Evolutionary conservation across 1,140 invertebrate genomes (phyloP), one percentile per base, ranked within the genome.

Genomic region (Mamestra configurata): DNA sequence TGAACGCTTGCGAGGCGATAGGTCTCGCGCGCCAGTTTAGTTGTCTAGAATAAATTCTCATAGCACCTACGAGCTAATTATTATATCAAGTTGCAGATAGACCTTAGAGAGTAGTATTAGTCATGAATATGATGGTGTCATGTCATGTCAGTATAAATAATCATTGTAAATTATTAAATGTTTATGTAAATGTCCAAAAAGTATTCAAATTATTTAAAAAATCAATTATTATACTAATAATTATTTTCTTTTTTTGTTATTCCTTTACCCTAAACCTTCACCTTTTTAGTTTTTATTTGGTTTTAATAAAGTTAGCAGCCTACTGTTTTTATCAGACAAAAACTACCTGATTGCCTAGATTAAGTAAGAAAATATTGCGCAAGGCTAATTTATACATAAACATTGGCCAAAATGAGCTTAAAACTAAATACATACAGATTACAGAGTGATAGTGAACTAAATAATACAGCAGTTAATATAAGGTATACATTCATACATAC

Each of bases 101-200:
- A 89, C 88, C 84, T 90, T 89, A 88, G 86, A 90, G 87, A 77
- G 92, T 94, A 94, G 93, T 83, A 81, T 92, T 93, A 93, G 92
- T 88, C 91, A 92, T 88, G 88, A 93, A 90, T 93, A 93, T 92
- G 91, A 94, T 90, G 43, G 89, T 93, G 87, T 93, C 92, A 92
- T 92, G 92, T 93, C 93, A 93, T 93, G 93, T 94, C 92, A 92
- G 86, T 94, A 94, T 94, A 94, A 94, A 93, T 93, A 92, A 93
- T 94, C 93, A 93, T 88, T 95, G 92, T 95, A 94, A 93, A 95
- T 95, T 95, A 94, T 94, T 95, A 95, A 95, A 95, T 94, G 92
- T 94, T 94, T 94, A 94, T 94, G 93, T 94, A 94, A 93, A 94
- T 94, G 92, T 94, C 93, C 93, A 94, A 93, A 94, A 93, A 94